phyloP scores from a whole-genome alignment of 2,113 vertebrate species.

The Mastomys natalensis region DNA sequence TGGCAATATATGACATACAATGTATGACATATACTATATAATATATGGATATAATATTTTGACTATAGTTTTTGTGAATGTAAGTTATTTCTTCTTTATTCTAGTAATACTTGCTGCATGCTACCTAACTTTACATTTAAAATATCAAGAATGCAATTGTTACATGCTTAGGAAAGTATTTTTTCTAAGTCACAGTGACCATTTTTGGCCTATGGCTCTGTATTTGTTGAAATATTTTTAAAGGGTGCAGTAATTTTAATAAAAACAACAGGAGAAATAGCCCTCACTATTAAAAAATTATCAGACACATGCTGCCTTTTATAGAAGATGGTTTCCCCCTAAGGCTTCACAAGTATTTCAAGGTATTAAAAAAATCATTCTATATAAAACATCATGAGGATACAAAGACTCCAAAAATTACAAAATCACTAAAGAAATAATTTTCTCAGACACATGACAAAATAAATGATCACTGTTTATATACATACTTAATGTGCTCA shows the following conservation, averaged over 20 bases:
- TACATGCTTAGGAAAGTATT: not conserved
- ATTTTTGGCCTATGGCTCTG: not conserved
- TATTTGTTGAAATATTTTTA: not conserved
- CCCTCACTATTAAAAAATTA: not conserved
- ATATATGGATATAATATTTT: not conserved
- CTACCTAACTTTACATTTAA: not conserved
- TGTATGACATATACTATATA: no score
- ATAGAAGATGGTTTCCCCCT: not conserved
- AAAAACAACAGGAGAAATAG: not conserved
- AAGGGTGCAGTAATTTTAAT: not conserved
- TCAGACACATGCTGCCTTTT: not conserved
- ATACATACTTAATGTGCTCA: not conserved
- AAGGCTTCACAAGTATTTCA: not conserved
- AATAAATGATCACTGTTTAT: not conserved
- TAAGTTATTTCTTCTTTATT: not conserved
- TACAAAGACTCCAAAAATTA: not conserved
- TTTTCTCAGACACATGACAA: not conserved
- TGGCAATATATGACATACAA: not conserved
- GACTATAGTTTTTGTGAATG: not conserved
- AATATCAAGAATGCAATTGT: not conserved
- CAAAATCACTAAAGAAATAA: not conserved
- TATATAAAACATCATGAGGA: not conserved
- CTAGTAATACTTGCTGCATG: fast-evolving
- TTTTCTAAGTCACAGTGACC: not conserved
- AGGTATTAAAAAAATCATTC: not conserved